Evolutionary conservation across 2,797 vertebrate genomes (phyloP).

Genomic region (Hyperoplus immaculatus): DNA sequence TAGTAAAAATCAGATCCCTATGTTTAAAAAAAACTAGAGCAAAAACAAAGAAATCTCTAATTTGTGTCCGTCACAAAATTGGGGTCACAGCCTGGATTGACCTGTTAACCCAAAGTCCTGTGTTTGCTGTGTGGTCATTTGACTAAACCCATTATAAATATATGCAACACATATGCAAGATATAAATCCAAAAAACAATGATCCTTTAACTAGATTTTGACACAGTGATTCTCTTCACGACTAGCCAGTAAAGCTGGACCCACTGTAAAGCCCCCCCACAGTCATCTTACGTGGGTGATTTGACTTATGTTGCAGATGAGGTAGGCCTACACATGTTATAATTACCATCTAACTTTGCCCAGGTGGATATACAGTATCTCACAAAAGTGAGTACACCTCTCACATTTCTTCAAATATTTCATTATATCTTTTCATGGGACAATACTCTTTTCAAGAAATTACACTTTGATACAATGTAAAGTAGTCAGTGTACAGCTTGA

Average conservation of each 20-base stretch:
- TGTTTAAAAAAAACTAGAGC: not conserved
- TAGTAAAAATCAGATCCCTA: not conserved
- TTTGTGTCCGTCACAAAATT: not conserved
- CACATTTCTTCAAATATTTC: too few relatives aligned
- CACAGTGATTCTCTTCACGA: not conserved
- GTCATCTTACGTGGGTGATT: not conserved
- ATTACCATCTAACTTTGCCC: too few relatives aligned
- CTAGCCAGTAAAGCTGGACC: not conserved
- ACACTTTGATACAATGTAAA: too few relatives aligned
- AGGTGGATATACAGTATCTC: too few relatives aligned
- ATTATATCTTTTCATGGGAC: too few relatives aligned
- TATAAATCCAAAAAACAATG: not conserved
- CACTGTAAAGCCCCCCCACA: not conserved
- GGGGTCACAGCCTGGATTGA: not conserved
- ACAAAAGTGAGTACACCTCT: too few relatives aligned
- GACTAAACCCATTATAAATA: not conserved
- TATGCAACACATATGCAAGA: not conserved
- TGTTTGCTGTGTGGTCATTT: not conserved
- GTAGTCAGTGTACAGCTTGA: too few relatives aligned
- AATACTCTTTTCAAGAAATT: too few relatives aligned
- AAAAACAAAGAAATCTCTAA: not conserved
- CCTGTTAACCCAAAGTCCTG: not conserved
- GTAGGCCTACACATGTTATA: too few relatives aligned
- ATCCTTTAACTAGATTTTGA: conserved; percentile 4
- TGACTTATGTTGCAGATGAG: not conserved